Base-by-base conservation (phyloP, 2,888 invertebrate species). In the Lycia hirtaria region DNA sequence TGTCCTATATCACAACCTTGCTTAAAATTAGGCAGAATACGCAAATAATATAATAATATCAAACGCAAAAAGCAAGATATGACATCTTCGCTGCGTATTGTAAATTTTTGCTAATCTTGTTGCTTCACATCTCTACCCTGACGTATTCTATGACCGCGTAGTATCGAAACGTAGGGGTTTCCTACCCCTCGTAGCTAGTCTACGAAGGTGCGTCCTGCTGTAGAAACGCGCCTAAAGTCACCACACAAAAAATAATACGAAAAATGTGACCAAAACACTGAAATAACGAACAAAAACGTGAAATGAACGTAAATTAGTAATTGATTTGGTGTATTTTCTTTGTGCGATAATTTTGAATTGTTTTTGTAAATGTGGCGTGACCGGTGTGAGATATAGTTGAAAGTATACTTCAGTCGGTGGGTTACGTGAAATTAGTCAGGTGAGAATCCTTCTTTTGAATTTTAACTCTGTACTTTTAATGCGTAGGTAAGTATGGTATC, bases 141-240 rank as follows among this genome's bases (percentile, higher is more conserved):
- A 19, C 14, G 43, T 71, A 74, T 14, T 87, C 88, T 87, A 60
- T 87, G 88, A 0, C 61, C 7, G 47, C 78, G 81, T 89, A 89
- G 87, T 88, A 87, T 78, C 62, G 78, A 78, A 85, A 79, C 73
- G 80, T 85, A 85, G 83, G 80, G 83, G 77, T 73, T 80, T 77
- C 69, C 77, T 74, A 82, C 87, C 88, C 87, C 85, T 77, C 82
- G 30, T 65, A 68, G 75, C 54, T 81, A 88, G 88, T 88, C 75
- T 74, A 71, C 65, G 70, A 70, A 71, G 75, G 76, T 71, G 77
- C 78, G 78, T 71, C 67, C 60, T 51, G 49, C 56, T 48, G 76
- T 66, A 60, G 60, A 60, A 60, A 73, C 80, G 79, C 76, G 64
- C 64, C 67, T 53, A 62, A 62, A 56, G 47, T 53, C 53, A 60